Evolutionary conservation across 2,888 invertebrate species (phyloP).

Genomic region (Pseudoips prasinana): DNA sequence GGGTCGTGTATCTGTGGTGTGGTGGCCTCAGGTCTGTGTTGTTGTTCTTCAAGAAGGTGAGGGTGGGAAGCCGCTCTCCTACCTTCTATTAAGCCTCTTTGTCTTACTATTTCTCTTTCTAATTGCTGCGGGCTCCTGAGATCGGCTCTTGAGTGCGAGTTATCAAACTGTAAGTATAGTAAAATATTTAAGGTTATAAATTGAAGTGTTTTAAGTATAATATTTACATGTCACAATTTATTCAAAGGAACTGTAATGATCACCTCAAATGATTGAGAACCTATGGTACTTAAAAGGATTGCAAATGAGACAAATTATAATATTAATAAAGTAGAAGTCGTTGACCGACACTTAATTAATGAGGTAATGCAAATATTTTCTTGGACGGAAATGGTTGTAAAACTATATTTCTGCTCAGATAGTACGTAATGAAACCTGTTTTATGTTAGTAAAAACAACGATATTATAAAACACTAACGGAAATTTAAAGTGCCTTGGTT

Average conservation of each 20-base stretch:
- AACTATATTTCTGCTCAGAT: conserved; percentile 8
- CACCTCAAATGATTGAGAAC: too few species aligned
- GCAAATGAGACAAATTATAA: too few species aligned
- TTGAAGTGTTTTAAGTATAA: too few species aligned
- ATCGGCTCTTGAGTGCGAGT: conserved; percentile 71
- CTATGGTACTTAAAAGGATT: too few species aligned
- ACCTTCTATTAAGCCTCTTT: conserved; percentile 79
- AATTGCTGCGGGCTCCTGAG: conserved; percentile 84
- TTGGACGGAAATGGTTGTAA: conserved; percentile 17
- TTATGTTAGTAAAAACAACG: too few species aligned
- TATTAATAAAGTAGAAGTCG: conserved; percentile 6
- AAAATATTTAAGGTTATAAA: neutral
- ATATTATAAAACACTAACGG: too few species aligned
- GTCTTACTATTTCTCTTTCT: conserved; percentile 81
- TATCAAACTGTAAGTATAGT: conserved; percentile 62
- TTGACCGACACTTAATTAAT: conserved; percentile 4
- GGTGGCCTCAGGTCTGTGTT: conserved; percentile 57
- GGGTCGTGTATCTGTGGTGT: conserved; percentile 63
- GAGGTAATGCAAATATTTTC: conserved; percentile 3
- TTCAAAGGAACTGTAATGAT: too few species aligned
- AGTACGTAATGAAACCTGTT: conserved; percentile 21
- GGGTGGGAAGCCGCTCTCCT: conserved; percentile 86
- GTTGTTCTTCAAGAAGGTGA: conserved; percentile 81
- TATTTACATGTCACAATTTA: too few species aligned
- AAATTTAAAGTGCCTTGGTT: too few species aligned